phyloP scores from a whole-genome alignment of 1,140 invertebrate genomes.

The Brachionus angularis region DNA sequence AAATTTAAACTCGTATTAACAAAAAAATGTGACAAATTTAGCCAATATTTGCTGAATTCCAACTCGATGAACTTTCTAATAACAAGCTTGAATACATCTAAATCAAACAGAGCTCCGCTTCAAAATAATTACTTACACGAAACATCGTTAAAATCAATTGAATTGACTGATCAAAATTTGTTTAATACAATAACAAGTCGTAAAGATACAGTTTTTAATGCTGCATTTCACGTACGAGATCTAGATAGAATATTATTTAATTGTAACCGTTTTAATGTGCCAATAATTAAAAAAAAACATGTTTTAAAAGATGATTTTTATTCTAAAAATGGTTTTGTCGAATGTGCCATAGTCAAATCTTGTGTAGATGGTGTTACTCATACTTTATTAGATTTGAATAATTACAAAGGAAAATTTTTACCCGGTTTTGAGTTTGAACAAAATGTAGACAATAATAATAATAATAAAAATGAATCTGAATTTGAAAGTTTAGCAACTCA shows the following conservation, averaged over 20 bases:
- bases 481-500: constrained; percentile 47
- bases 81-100: not conserved
- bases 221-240: constrained; percentile 27
- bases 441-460: not conserved
- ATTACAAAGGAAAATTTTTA: constrained; percentile 40
- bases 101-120: not conserved
- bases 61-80: constrained; percentile 42
- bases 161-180: not conserved
- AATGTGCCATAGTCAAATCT: constrained; percentile 7
- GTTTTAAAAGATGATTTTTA: not conserved
- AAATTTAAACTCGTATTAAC: constrained; percentile 22
- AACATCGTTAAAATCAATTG: constrained; percentile 28
- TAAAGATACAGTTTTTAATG: constrained; percentile 33
- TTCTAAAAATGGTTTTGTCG: constrained; percentile 5
- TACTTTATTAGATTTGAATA: constrained; percentile 20
- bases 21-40: constrained; percentile 1
- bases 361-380: constrained; percentile 27
- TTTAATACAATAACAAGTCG: not conserved
- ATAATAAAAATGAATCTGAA: no score
- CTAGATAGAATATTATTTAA: constrained; percentile 35
- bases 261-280: constrained; percentile 5
- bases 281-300: constrained; percentile 18
- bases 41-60: constrained; percentile 31
- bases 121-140: not conserved
- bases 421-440: constrained; percentile 21